Evolutionary conservation across 2,797 vertebrate genomes (phyloP).

Genomic region (Petrocephalus schoutedeni): DNA sequence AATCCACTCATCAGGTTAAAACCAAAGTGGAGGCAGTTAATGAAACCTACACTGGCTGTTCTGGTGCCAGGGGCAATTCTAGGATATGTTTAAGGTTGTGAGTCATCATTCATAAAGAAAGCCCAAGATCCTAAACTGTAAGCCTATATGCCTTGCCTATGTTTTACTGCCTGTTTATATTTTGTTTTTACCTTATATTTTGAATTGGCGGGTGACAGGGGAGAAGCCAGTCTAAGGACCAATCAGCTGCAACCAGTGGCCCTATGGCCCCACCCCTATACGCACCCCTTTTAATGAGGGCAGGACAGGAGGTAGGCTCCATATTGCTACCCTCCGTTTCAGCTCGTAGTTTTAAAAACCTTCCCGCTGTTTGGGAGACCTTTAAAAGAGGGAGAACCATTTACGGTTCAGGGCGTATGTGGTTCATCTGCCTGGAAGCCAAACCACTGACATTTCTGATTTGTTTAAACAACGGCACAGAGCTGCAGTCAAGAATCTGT

Average conservation of each 20-base stretch:
- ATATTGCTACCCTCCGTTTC: neutral
- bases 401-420: neutral
- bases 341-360: neutral
- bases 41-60: conserved; percentile 14
- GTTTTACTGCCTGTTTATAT: neutral
- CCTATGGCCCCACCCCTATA: neutral
- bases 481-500: neutral
- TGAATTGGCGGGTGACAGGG: neutral
- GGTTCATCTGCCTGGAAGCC: neutral
- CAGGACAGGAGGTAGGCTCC: neutral
- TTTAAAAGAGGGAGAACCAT: neutral
- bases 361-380: neutral
- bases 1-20: conserved; percentile 39
- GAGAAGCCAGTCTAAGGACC: neutral
- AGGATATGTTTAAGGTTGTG: neutral
- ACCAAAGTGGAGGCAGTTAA: conserved; percentile 29
- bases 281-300: neutral
- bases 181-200: neutral
- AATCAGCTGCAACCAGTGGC: neutral
- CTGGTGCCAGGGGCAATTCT: neutral
- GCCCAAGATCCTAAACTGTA: neutral
- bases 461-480: neutral
- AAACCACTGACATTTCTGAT: conserved; percentile 8
- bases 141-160: neutral
- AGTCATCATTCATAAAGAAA: neutral